A percentile compares a stretch with the other conserved stretches of the same genome.
phyloP scores from a whole-genome alignment of 2,888 invertebrate genomes.

The Mythimna lalbum region DNA sequence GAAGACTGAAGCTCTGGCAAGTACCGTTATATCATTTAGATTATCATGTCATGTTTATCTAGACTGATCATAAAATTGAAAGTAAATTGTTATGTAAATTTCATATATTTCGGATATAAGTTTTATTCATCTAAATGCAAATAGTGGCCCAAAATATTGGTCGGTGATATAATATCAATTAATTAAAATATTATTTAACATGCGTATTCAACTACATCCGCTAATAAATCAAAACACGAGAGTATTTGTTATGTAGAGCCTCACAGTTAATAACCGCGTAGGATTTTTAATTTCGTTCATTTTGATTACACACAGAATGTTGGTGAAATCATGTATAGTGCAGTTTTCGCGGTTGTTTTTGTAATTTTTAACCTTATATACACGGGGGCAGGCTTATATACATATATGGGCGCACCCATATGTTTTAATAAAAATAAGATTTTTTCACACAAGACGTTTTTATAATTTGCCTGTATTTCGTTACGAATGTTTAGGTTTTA shows the following conservation, averaged over 20 bases:
- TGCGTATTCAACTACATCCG: constrained; percentile 1
- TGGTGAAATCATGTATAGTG: not conserved
- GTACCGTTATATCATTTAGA: constrained; percentile 64
- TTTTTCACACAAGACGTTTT: constrained; percentile 13
- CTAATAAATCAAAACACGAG: constrained; percentile 12
- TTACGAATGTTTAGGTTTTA: not conserved
- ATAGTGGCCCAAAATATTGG: constrained; percentile 40
- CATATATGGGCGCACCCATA: no score
- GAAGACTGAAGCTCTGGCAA: constrained; percentile 92
- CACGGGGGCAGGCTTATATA: no score
- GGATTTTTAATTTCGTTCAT: not conserved
- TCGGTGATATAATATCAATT: constrained; percentile 35
- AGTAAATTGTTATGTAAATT: constrained; percentile 44
- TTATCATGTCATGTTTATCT: constrained; percentile 33
- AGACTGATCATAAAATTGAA: constrained; percentile 37
- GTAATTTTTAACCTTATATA: not conserved
- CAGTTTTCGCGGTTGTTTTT: constrained; percentile 14
- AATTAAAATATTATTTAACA: not conserved
- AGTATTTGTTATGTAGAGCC: not conserved
- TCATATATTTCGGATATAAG: constrained; percentile 23
- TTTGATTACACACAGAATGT: not conserved
- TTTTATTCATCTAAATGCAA: constrained; percentile 44
- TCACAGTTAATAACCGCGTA: not conserved
- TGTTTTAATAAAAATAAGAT: constrained; percentile 23
- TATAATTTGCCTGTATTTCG: not conserved